Evolutionary conservation across 2,797 vertebrate genomes (phyloP).

Genomic region (Lepus townsendii): DNA sequence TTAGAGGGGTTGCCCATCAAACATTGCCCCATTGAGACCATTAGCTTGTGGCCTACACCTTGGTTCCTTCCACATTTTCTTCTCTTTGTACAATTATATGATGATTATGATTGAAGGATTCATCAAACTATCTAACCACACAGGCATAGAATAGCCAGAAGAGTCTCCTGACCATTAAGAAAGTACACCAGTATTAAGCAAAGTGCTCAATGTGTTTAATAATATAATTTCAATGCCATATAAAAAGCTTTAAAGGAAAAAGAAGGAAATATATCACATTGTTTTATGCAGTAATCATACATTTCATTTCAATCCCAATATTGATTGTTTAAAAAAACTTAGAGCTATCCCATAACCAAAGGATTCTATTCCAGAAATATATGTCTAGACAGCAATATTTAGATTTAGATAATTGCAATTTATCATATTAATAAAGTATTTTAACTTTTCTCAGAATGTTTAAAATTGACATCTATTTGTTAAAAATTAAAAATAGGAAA

Average conservation of each 20-base stretch:
- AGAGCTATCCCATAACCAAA: neutral
- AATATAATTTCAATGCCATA: neutral
- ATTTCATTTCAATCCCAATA: too few species aligned
- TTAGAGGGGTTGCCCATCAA: neutral
- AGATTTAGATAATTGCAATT: neutral
- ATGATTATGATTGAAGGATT: neutral
- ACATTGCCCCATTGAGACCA: neutral
- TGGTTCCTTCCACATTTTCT: neutral
- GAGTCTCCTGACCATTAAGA: neutral
- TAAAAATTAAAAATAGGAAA: neutral
- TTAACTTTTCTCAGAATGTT: neutral
- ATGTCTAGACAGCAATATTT: neutral
- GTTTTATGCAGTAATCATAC: neutral
- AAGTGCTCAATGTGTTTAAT: neutral
- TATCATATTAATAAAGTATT: neutral
- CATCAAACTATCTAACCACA: neutral
- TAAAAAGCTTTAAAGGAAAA: neutral
- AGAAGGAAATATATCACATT: neutral
- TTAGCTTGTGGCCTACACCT: neutral
- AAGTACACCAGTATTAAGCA: neutral
- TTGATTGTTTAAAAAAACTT: neutral
- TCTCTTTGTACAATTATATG: neutral
- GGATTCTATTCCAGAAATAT: slow-evolving; percentile 12
- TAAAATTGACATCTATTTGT: neutral
- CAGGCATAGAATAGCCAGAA: neutral